Conservation (phyloP, 2,888 invertebrate species). For the Pecten maximus region DNA sequence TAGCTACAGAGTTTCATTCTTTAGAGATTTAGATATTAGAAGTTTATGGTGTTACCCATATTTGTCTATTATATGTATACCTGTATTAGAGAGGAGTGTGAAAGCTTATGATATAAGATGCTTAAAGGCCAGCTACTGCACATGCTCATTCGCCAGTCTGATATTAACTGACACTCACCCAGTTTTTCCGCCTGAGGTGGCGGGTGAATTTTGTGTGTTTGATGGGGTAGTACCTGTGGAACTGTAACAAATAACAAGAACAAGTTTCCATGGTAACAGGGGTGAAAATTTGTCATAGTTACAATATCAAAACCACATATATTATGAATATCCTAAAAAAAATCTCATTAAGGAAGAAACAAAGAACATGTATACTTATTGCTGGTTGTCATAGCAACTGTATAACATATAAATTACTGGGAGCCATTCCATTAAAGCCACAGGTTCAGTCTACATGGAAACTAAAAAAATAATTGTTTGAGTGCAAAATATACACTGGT, state of each 20-base stretch:
- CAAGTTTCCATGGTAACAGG: not conserved
- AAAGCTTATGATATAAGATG: not conserved
- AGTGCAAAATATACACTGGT: too few species aligned
- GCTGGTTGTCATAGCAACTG: not conserved
- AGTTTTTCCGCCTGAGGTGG: not conserved
- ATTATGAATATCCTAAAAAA: too few species aligned
- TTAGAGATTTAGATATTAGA: not conserved
- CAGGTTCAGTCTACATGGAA: too few species aligned
- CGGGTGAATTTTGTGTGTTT: constrained; percentile 16
- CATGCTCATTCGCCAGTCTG: not conserved
- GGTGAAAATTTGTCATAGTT: not conserved
- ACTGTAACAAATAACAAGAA: not conserved
- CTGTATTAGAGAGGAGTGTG: not conserved
- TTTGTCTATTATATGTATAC: too few species aligned
- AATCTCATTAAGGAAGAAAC: too few species aligned
- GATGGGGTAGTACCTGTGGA: not conserved
- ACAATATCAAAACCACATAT: not conserved
- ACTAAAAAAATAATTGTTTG: too few species aligned
- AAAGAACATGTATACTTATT: too few species aligned
- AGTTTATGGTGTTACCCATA: too few species aligned
- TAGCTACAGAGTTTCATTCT: not conserved
- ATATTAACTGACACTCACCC: not conserved
- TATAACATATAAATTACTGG: too few species aligned
- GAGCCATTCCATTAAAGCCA: too few species aligned
- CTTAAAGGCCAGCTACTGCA: not conserved